Evolutionary conservation across 2,888 invertebrate species (phyloP).

Genomic region (Ischnura elegans): DNA sequence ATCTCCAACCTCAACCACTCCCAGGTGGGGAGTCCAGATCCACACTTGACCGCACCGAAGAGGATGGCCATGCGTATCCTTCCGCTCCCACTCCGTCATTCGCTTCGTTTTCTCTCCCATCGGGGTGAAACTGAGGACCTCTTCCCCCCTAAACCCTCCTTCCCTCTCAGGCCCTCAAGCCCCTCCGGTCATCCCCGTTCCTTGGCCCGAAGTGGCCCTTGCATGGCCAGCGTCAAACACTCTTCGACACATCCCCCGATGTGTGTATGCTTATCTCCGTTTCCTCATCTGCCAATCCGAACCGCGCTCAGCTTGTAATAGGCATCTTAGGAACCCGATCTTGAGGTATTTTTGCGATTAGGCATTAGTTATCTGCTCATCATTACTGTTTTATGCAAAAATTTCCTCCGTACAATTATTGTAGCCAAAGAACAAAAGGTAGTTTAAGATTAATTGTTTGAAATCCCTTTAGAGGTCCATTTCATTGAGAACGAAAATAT

Average conservation of each 20-base stretch:
- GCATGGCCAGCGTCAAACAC: neutral
- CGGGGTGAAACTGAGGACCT: neutral
- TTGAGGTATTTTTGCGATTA: too few relatives aligned
- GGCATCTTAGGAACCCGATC: too few relatives aligned
- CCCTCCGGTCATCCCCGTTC: neutral
- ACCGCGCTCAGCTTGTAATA: neutral
- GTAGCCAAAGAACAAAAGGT: too few relatives aligned
- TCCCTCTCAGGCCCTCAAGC: neutral
- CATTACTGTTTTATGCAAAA: too few relatives aligned
- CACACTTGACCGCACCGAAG: conserved; percentile 64
- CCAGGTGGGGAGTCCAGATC: neutral
- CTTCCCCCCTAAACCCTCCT: neutral
- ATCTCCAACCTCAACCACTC: neutral
- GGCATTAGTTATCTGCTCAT: too few relatives aligned
- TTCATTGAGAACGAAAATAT: too few relatives aligned
- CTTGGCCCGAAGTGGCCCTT: neutral
- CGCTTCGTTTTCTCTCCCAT: neutral
- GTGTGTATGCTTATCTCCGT: neutral
- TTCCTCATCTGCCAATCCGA: neutral
- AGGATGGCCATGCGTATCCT: conserved; percentile 43
- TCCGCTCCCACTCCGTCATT: neutral
- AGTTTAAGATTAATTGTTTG: too few relatives aligned
- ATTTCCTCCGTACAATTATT: too few relatives aligned
- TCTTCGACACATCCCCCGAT: neutral
- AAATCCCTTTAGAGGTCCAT: too few relatives aligned